Conservation (phyloP, 2,113 vertebrate species). For the Balaeniceps rex region DNA sequence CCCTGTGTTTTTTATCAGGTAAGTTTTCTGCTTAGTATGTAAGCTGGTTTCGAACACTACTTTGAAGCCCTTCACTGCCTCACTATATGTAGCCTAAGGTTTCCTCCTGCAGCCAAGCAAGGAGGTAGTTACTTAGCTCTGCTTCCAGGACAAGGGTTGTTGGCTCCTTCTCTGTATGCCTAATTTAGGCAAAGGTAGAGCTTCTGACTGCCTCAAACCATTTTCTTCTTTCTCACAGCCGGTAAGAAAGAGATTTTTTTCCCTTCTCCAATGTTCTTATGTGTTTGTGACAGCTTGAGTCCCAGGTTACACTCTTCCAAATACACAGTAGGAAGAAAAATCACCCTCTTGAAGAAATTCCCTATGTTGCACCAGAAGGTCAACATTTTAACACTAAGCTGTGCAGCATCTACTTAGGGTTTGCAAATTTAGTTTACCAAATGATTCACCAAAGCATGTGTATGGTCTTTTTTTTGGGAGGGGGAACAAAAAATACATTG, state of each 20-base stretch:
- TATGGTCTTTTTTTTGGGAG: background rate
- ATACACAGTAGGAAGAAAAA: background rate
- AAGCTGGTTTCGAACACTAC: background rate
- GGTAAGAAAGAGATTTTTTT: background rate
- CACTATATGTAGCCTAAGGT: background rate
- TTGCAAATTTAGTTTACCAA: background rate
- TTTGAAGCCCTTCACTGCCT: background rate
- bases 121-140: background rate
- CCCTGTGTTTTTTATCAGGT: background rate
- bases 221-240: background rate
- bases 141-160: background rate
- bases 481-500: background rate
- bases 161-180: background rate
- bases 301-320: background rate
- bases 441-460: background rate
- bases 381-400: background rate
- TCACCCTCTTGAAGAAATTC: background rate
- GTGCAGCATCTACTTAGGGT: background rate
- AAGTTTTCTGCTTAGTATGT: background rate
- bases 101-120: background rate
- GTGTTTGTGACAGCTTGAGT: background rate
- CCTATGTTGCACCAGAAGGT: background rate
- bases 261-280: background rate
- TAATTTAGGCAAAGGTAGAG: background rate
- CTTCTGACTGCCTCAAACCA: background rate